phyloP scores from a whole-genome alignment of 2,888 invertebrate genomes.

The Agrochola circellaris region DNA sequence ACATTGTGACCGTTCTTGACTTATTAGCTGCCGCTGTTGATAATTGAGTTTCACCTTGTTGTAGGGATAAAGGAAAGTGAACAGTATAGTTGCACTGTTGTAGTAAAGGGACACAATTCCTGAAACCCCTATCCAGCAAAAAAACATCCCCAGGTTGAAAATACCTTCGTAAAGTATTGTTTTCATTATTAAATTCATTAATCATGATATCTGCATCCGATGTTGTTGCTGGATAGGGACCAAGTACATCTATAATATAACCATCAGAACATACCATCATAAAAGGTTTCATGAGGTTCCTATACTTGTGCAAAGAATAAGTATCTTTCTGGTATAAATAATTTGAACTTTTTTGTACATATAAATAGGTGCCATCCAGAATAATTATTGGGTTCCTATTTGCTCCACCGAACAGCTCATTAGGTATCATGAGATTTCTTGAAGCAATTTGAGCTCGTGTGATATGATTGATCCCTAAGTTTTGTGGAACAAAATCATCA shows the following conservation, averaged over 20 bases:
- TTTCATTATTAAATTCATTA: slow-evolving; percentile 19
- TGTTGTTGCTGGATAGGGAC: slow-evolving; percentile 32
- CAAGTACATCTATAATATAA: slow-evolving; percentile 29
- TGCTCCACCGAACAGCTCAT: slow-evolving; percentile 3
- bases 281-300: slow-evolving; percentile 30
- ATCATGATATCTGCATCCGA: slow-evolving; percentile 30
- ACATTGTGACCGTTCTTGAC: slow-evolving; percentile 8
- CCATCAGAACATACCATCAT: slow-evolving; percentile 18
- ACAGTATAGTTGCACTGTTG: slow-evolving; percentile 7
- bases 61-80: neutral
- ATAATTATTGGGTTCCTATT: slow-evolving; percentile 24
- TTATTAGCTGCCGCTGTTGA: slow-evolving; percentile 2
- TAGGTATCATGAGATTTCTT: slow-evolving; percentile 13
- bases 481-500: slow-evolving; percentile 11
- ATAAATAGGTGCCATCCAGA: slow-evolving; percentile 19
- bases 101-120: slow-evolving; percentile 3
- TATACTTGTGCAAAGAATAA: slow-evolving; percentile 23
- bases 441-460: slow-evolving; percentile 10
- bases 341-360: slow-evolving; percentile 26
- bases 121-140: slow-evolving; percentile 19
- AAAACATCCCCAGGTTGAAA: slow-evolving; percentile 31
- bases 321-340: slow-evolving; percentile 22
- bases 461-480: slow-evolving; percentile 16
- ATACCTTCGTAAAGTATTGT: neutral
- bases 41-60: neutral